Evolutionary conservation across 2,113 vertebrate species (phyloP).

Genomic region (Rhea pennata): DNA sequence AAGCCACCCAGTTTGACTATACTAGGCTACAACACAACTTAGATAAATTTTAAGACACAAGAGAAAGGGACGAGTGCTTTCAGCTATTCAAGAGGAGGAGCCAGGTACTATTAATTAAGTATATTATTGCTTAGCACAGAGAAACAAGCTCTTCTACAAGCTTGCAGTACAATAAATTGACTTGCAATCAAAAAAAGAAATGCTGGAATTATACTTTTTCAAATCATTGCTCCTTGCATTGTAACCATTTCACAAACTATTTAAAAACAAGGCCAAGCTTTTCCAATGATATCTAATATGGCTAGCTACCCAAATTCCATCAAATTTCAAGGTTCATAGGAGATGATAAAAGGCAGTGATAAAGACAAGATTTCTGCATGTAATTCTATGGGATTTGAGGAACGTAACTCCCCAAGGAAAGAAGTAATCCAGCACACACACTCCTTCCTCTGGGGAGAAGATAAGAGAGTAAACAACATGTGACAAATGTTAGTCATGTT

Average conservation of each 20-base stretch:
- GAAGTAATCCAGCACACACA: neutral
- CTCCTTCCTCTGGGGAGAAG: neutral
- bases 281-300: accelerated
- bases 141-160: neutral
- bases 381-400: neutral
- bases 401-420: constrained; percentile 21
- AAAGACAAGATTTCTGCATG: neutral
- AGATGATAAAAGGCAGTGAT: neutral
- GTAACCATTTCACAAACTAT: neutral
- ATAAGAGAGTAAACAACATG: constrained; percentile 38
- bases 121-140: neutral
- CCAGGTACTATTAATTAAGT: neutral
- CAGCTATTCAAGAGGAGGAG: neutral
- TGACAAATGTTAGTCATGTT: neutral
- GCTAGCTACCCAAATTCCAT: neutral
- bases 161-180: neutral
- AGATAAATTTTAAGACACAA: neutral
- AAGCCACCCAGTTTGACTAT: neutral
- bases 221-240: neutral
- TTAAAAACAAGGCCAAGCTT: neutral
- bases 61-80: neutral
- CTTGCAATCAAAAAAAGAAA: neutral
- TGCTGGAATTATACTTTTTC: neutral
- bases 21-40: neutral
- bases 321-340: neutral